Evolutionary conservation across 2,113 vertebrate genomes (phyloP), one percentile per base, ranked within the genome.

Genomic region (Catharus bicknelli): DNA sequence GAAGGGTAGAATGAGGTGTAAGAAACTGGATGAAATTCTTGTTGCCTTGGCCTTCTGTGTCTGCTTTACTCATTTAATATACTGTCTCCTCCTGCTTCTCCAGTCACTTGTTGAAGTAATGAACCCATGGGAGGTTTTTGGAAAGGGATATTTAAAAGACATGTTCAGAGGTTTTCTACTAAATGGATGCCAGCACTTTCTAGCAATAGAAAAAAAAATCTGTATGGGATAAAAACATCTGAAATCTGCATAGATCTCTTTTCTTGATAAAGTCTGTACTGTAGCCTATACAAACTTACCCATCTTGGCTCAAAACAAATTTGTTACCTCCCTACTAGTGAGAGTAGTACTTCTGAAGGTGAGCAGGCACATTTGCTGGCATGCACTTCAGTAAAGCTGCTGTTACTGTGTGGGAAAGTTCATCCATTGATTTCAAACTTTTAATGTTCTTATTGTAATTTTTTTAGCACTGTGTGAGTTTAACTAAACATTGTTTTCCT

Each of bases 401-500:
- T 86, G 19, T 61, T 51, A 47, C 34, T 68, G 42, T 32, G 45
- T 78, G 82, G 30, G 40, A 34, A 18, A 79, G 45, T 64, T 79
- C 62, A 62, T 61, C 70, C 53, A 76, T 11, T 62, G 47, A 72
- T 42, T 92, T 70, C n/a, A 82, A 34, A 61, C 80, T 82, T 92
- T 20, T 73, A 68, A 81, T 72, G 38, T 34, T 63, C 48, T 78
- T 57, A 62, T 3, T 84, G 69, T 45, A 2, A 22, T 48, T 74
- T 57, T 87, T 84, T 87, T 18, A 68, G 68, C 70, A 27, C 43
- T 85, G n/a, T 85, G 58, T 87, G 58, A 84, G 64, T 85, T 87
- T 82, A 79, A 61, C 36, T 85, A 73, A 94, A 80, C 67, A 36
- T 4, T n/a, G 32, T 73, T 90, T 90, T 93, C 81, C 91, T 94